Evolutionary conservation across 2,113 vertebrate species (phyloP), one percentile per base, ranked within the genome.

Genomic region (Barbus barbus): DNA sequence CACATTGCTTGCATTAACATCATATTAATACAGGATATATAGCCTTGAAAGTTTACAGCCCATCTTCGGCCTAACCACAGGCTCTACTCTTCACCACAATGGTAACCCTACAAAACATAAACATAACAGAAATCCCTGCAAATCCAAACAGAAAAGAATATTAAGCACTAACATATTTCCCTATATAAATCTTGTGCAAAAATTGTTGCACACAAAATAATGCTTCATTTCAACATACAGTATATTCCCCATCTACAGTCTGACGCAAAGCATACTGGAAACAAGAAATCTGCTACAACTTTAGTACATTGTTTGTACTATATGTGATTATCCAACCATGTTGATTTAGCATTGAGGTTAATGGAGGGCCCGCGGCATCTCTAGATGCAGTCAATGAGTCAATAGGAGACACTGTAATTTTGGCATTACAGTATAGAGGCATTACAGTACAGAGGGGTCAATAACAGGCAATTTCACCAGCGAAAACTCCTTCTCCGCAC

Each of bases 381-480:
- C 41, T 74, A 28, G 48, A 76, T 26, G 18, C 5, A 11, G 74
- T 31, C 26, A 77, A 72, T 71, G 58, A 82, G 60, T 86, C 63
- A 60, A 76, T 36, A 53, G 18, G 74, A 77, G 48, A 36, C n/a
- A 36, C 14, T 33, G 24, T 82, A 31, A 76, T 82, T 76, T 65
- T 31, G 72, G 7, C 78, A 28, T 33, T 77, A 67, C 79, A 82
- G 33, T 12, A 71, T n/a, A n/a, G n/a, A n/a, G n/a, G n/a, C 78
- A 28, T 33, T 77, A 67, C 79, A 82, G 33, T 12, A 71, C 6
- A 53, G 51, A 53, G n/a, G 60, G 8, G 31, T 63, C 24, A 46
- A 79, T 84, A 72, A 85, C 72, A 44, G n/a, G 84, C 58, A 76
- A 71, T 85, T 82, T n/a, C n/a, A n/a, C n/a, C n/a, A n/a, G n/a